Percentiles rank a stretch among this genome's conserved stretches.
phyloP scores from a whole-genome alignment of 2,888 invertebrate species.

The Hydrotaea cyrtoneurina region DNA sequence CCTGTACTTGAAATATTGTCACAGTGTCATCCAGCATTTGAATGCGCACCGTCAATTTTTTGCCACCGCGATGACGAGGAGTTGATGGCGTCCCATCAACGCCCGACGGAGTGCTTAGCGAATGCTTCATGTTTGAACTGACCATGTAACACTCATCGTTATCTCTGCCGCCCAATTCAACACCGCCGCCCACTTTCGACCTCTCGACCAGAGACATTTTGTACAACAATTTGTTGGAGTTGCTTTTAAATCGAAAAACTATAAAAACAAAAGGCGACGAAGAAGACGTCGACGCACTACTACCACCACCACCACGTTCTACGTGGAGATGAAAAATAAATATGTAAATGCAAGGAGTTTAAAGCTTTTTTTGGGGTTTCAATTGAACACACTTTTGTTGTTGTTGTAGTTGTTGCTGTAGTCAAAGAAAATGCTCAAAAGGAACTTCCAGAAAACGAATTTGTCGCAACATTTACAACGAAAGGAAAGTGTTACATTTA shows the following conservation, averaged over 20 bases:
- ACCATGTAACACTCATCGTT: slow-evolving; percentile 71
- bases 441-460: background rate
- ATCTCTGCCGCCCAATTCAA: slow-evolving; percentile 69
- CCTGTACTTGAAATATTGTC: slow-evolving; percentile 96
- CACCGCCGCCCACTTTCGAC: slow-evolving; percentile 75
- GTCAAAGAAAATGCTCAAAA: background rate
- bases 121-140: slow-evolving; percentile 89
- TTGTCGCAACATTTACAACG: background rate
- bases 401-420: background rate
- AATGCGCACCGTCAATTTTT: slow-evolving; percentile 92
- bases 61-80: slow-evolving; percentile 91
- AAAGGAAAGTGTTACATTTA: slow-evolving; percentile 21
- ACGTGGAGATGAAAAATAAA: background rate
- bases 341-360: slow-evolving; percentile 17
- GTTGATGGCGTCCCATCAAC: slow-evolving; percentile 87
- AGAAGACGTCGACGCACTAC: background rate
- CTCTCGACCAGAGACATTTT: slow-evolving; percentile 80
- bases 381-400: slow-evolving; percentile 11
- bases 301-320: background rate
- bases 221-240: slow-evolving; percentile 70
- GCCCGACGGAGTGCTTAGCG: slow-evolving; percentile 91
- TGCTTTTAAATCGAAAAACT: slow-evolving; percentile 11
- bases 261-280: background rate
- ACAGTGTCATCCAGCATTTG: slow-evolving; percentile 94
- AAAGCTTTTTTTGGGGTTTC: background rate